Conservation (phyloP, 2,113 vertebrate species). For the Ctenomys sociabilis region DNA sequence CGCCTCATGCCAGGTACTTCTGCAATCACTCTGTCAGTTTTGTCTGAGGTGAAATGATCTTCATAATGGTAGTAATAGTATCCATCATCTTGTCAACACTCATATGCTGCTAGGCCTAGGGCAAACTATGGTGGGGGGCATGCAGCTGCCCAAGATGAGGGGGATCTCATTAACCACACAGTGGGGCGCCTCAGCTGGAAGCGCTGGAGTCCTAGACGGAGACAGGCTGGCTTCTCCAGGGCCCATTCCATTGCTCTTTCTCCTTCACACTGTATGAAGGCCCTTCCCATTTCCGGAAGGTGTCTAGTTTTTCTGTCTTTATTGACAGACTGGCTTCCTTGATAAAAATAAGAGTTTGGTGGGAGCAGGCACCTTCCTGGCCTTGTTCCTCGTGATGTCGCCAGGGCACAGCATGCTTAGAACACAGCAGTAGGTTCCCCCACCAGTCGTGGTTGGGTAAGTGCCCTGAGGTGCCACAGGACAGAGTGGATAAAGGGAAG, state of each 20-base stretch:
- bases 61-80: background rate
- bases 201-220: background rate
- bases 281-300: background rate
- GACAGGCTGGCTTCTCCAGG: background rate
- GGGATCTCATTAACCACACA: background rate
- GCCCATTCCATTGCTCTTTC: background rate
- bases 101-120: background rate
- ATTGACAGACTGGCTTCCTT: background rate
- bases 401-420: accelerated
- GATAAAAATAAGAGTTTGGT: background rate
- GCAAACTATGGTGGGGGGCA: background rate
- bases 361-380: background rate
- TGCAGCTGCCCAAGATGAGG: no score
- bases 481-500: background rate
- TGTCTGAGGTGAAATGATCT: background rate
- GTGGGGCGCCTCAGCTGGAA: background rate
- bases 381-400: background rate
- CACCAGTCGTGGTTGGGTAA: no score
- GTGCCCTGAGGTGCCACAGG: background rate
- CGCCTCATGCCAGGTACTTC: background rate
- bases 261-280: background rate
- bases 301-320: background rate
- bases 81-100: no score
- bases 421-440: background rate
- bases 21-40: background rate